phyloP scores from a whole-genome alignment of 2,113 vertebrate genomes.

The Mormyrus iriodes region DNA sequence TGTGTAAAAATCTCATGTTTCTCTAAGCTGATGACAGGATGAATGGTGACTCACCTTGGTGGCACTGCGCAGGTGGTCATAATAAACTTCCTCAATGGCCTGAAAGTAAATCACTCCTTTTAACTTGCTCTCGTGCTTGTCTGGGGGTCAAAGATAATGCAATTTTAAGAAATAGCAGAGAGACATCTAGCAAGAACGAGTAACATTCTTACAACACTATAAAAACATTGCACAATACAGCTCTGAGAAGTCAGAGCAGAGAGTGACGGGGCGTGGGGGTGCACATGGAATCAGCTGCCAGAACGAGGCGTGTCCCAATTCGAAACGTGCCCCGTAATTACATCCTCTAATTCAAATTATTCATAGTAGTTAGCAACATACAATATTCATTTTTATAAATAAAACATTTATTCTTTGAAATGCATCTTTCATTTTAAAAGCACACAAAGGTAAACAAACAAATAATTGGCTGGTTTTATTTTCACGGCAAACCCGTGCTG shows the following conservation, averaged over 20 bases:
- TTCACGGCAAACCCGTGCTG: not conserved
- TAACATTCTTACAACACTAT: not conserved
- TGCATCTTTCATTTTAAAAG: not conserved
- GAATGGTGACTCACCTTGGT: constrained; percentile 70
- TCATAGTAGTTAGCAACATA: not conserved
- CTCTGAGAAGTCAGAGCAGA: not conserved
- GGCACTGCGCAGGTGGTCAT: constrained; percentile 90
- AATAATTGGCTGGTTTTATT: not conserved
- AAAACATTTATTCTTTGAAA: not conserved
- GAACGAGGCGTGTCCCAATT: not conserved
- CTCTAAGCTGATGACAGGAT: not conserved
- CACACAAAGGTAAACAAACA: not conserved
- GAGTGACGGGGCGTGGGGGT: not conserved
- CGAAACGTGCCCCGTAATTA: not conserved
- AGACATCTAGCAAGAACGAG: not conserved
- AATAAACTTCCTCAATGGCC: constrained; percentile 96
- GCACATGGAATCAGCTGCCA: not conserved
- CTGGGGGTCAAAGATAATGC: constrained; percentile 50
- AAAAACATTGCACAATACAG: not conserved
- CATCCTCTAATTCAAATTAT: not conserved
- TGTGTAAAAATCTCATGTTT: not conserved
- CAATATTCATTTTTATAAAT: not conserved
- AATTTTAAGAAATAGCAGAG: not conserved
- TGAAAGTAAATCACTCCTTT: constrained; percentile 98
- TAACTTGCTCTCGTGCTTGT: constrained; percentile 92